Conservation (phyloP, 2,888 invertebrate species). For the Julus scanicus region DNA sequence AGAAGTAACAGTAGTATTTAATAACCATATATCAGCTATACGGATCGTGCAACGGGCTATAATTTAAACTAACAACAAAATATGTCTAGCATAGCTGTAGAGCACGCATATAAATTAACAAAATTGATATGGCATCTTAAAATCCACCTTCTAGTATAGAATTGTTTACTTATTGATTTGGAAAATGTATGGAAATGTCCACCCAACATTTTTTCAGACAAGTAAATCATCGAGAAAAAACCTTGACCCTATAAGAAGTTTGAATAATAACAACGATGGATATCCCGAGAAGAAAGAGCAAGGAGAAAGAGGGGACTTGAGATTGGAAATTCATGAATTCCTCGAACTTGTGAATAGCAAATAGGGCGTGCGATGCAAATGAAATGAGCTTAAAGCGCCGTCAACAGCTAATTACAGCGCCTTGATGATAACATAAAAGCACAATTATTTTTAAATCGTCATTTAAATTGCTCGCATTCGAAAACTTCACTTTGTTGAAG, state of each 20-base stretch:
- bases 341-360: conserved; percentile 36
- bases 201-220: too few relatives aligned
- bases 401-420: conserved; percentile 35
- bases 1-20: too few relatives aligned
- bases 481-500: conserved; percentile 16
- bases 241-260: not conserved
- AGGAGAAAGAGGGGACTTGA: not conserved
- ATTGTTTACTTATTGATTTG: too few relatives aligned
- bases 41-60: too few relatives aligned
- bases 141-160: too few relatives aligned
- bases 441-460: conserved; percentile 23
- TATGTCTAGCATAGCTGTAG: too few relatives aligned
- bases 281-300: not conserved
- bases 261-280: not conserved
- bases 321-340: conserved; percentile 30
- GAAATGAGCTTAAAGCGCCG: conserved; percentile 8
- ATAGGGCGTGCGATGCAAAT: conserved; percentile 16
- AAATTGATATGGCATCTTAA: too few relatives aligned
- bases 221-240: too few relatives aligned
- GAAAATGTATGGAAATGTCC: too few relatives aligned
- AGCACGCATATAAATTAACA: too few relatives aligned
- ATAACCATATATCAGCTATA: too few relatives aligned
- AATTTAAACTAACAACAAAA: too few relatives aligned
- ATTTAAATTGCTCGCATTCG: not conserved
- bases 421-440: conserved; percentile 30